These are phyloP conservation scores for Galeruca laticollis DNA, from an alignment of 2,888 invertebrate genomes.

Conservation along the genomic window DNA sequence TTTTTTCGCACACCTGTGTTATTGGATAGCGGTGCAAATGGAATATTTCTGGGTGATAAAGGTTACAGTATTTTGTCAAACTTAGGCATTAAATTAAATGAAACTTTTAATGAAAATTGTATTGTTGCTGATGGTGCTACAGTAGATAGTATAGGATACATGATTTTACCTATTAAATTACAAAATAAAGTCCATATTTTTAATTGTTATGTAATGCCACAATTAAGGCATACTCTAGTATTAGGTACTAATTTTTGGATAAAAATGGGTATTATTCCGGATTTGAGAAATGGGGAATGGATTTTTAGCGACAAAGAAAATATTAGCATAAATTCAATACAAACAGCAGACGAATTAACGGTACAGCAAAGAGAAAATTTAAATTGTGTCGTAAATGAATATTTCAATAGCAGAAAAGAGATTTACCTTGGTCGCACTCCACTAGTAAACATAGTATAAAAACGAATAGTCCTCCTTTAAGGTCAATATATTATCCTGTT, in stretches of 20 bases:
- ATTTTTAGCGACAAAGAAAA: conserved; percentile 6
- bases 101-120: conserved; percentile 7
- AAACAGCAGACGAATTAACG: conserved; percentile 21
- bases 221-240: conserved; percentile 24
- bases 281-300: conserved; percentile 26
- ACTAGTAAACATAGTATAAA: neutral
- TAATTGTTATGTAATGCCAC: conserved; percentile 15
- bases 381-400: too few relatives aligned
- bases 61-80: conserved; percentile 21
- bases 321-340: neutral
- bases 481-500: conserved; percentile 25
- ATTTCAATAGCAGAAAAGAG: too few relatives aligned
- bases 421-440: neutral
- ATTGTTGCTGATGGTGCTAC: conserved; percentile 19
- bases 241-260: conserved; percentile 30
- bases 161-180: conserved; percentile 23
- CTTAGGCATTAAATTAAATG: conserved; percentile 11
- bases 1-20: conserved; percentile 19
- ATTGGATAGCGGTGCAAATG: conserved; percentile 30
- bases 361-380: conserved; percentile 1
- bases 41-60: conserved; percentile 27
- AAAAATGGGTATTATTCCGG: conserved; percentile 33
- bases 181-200: conserved; percentile 20
- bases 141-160: conserved; percentile 18
- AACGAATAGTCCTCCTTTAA: conserved; percentile 24